Conservation (phyloP, 2,113 vertebrate species). For the Misgurnus anguillicaudatus region DNA sequence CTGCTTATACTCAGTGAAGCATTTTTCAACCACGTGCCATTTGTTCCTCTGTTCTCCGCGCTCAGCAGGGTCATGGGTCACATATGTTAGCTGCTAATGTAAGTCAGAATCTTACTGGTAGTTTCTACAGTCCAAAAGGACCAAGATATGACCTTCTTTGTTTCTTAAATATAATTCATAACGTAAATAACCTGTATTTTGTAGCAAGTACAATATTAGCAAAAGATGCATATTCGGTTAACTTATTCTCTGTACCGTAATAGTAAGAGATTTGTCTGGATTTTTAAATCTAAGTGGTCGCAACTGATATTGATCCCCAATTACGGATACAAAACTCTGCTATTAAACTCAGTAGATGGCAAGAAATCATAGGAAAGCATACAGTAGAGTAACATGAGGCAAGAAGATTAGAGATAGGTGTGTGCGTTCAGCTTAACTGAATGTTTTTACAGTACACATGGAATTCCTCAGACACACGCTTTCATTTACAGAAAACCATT, state of each 20-base stretch:
- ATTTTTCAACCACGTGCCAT: neutral
- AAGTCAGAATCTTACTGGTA: neutral
- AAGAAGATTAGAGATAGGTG: neutral
- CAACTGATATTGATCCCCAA: too few species aligned
- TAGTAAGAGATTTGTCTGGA: too few species aligned
- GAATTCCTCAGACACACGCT: constrained; percentile 6
- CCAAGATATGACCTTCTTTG: too few species aligned
- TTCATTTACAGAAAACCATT: constrained; percentile 30
- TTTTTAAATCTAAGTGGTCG: too few species aligned
- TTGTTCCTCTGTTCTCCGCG: neutral
- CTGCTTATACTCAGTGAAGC: neutral
- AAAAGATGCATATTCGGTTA: too few species aligned
- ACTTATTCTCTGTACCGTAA: too few species aligned
- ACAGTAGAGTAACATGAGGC: neutral
- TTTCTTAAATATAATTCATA: too few species aligned
- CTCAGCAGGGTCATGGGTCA: constrained; percentile 24
- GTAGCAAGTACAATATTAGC: too few species aligned
- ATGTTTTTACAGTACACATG: neutral
- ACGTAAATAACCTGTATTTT: too few species aligned
- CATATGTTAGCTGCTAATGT: constrained; percentile 38
- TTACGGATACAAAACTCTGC: neutral
- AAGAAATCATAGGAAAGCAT: neutral
- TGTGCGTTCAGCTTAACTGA: neutral
- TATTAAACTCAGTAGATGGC: neutral
- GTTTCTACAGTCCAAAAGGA: neutral